Conservation (phyloP, 2,113 vertebrate species). For the Ifrita kowaldi region DNA sequence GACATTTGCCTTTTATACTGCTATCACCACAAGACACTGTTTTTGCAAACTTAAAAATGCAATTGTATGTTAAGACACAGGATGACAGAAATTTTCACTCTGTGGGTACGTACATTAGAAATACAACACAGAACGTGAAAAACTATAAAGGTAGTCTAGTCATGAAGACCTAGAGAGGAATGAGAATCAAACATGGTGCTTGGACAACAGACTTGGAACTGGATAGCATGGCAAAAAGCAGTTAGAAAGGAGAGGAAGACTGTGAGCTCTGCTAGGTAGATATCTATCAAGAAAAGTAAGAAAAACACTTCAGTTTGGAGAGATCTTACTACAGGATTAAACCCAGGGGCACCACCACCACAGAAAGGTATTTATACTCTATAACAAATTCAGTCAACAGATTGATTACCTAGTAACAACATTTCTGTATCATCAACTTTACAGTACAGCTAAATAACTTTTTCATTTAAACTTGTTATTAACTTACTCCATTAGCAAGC, state of each 20-base stretch:
- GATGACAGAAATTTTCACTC: neutral
- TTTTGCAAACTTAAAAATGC: accelerated
- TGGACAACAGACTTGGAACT: neutral
- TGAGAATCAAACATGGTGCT: neutral
- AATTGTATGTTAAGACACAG: neutral
- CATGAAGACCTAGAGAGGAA: neutral
- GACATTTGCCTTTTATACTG: neutral
- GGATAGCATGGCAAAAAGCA: neutral
- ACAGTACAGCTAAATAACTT: neutral
- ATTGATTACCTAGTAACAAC: neutral
- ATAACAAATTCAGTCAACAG: neutral
- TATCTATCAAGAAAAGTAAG: neutral
- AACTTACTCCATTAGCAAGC: neutral
- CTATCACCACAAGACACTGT: neutral
- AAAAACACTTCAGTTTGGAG: neutral
- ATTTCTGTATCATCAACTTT: neutral
- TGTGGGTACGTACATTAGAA: accelerated
- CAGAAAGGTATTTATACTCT: neutral
- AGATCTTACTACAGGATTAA: neutral
- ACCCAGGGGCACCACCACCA: neutral
- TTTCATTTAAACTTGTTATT: neutral
- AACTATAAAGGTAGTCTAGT: neutral
- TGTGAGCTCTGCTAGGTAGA: neutral
- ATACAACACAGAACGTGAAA: neutral
- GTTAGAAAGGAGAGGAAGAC: neutral